A percentile compares a stretch with the other conserved stretches of the same genome.
phyloP scores from a whole-genome alignment of 30 jellyfish, hydroid and myxozoan species.

The Phacellophora camtschatica region DNA sequence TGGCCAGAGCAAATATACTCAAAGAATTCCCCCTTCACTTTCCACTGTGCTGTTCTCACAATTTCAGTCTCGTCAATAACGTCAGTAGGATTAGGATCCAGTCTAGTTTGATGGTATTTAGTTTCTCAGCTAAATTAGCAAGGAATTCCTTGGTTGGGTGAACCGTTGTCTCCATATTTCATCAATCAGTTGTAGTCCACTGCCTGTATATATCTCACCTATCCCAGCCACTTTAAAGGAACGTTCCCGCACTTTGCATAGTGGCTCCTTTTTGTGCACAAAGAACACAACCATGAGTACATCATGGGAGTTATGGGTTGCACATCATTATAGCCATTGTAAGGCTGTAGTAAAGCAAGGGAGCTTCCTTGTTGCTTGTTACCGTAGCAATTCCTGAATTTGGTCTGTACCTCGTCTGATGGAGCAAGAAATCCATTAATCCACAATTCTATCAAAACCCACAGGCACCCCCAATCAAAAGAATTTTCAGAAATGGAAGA shows the following conservation, averaged over 20 bases:
- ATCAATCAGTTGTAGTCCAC: slow-evolving; percentile 43
- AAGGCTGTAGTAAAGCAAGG: slow-evolving; percentile 17
- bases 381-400: background rate
- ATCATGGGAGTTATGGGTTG: slow-evolving; percentile 38
- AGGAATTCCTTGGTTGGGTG: slow-evolving; percentile 5
- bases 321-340: slow-evolving; percentile 25
- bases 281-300: slow-evolving; percentile 10
- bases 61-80: background rate
- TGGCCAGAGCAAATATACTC: background rate
- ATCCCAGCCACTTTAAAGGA: slow-evolving; percentile 26
- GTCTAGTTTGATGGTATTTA: background rate
- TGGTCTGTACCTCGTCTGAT: too few relatives aligned
- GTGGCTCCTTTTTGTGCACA: slow-evolving; percentile 40
- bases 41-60: background rate
- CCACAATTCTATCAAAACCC: background rate
- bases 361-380: slow-evolving; percentile 15
- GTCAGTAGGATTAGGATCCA: background rate
- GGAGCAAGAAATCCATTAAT: too few relatives aligned
- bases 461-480: background rate
- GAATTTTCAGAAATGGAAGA: background rate
- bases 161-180: slow-evolving; percentile 31
- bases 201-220: background rate
- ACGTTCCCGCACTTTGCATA: background rate
- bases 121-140: background rate
- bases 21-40: background rate